A percentile compares a stretch with the other conserved stretches of the same genome.
These are phyloP conservation scores for Stictocephala bisonia DNA, from an alignment of 2,888 invertebrate genomes.

Conservation along the genomic window DNA sequence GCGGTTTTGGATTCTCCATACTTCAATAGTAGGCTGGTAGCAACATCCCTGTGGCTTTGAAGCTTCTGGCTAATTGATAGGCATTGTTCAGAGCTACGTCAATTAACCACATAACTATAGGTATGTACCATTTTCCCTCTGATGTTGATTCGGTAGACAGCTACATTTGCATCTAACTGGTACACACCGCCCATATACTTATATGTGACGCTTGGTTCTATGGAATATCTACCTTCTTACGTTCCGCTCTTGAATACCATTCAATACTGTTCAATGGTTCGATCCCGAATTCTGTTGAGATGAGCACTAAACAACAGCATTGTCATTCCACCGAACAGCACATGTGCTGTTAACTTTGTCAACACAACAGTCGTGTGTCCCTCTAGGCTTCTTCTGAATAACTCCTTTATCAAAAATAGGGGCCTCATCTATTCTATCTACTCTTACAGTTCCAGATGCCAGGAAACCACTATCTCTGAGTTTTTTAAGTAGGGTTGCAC, in stretches of 20 bases:
- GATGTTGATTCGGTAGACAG: slow-evolving; percentile 2
- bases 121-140: slow-evolving; percentile 22
- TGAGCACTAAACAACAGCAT: slow-evolving; percentile 10
- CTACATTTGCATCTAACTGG: slow-evolving; percentile 35
- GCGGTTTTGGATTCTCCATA: too few relatives aligned
- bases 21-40: too few relatives aligned
- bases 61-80: neutral
- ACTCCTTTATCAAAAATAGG: neutral
- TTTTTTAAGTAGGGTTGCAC: neutral
- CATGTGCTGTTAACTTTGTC: slow-evolving; percentile 4
- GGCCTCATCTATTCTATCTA: neutral
- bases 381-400: slow-evolving; percentile 7
- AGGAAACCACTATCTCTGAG: neutral
- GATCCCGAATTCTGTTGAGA: neutral
- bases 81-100: slow-evolving; percentile 23
- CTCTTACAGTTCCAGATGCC: neutral
- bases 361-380: slow-evolving; percentile 1
- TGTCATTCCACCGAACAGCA: slow-evolving; percentile 12
- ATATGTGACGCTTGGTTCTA: neutral
- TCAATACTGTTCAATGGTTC: neutral
- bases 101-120: slow-evolving; percentile 26
- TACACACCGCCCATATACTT: neutral
- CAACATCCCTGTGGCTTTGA: neutral
- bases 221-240: neutral
- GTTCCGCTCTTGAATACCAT: neutral